Conservation (phyloP, 2,797 vertebrate species). For the Coregonus ussuriensis region DNA sequence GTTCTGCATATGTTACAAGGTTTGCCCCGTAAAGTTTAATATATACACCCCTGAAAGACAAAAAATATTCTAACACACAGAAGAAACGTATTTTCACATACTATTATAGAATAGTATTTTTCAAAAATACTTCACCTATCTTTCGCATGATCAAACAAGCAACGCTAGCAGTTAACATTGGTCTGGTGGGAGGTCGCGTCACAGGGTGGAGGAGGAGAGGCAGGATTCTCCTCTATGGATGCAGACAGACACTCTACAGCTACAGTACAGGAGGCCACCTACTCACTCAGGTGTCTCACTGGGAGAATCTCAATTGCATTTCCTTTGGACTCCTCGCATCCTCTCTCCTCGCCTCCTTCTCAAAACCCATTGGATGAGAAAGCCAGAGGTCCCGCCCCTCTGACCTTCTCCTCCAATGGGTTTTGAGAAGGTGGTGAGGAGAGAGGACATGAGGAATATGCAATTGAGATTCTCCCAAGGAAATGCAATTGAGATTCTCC, state of each 20-base stretch:
- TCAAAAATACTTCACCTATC: slow-evolving; percentile 25
- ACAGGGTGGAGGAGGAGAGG: slow-evolving; percentile 33
- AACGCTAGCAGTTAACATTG: slow-evolving; percentile 28
- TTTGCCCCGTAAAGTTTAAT: slow-evolving; percentile 52
- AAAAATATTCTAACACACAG: slow-evolving; percentile 32
- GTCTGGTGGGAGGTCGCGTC: slow-evolving; percentile 11
- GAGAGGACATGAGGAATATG: too few relatives aligned
- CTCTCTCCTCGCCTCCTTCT: too few relatives aligned
- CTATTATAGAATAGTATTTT: slow-evolving; percentile 61
- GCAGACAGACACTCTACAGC: slow-evolving; percentile 21
- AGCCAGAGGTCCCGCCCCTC: too few relatives aligned
- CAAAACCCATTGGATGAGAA: too few relatives aligned
- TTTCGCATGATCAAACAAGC: slow-evolving; percentile 40
- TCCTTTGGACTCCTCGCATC: too few relatives aligned
- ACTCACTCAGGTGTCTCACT: slow-evolving; percentile 22
- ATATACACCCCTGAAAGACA: slow-evolving; percentile 48
- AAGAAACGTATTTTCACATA: slow-evolving; percentile 59
- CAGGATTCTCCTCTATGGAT: slow-evolving; percentile 29
- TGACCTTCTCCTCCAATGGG: too few relatives aligned
- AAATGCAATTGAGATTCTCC: too few relatives aligned
- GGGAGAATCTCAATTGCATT: too few relatives aligned
- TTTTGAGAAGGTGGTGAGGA: too few relatives aligned
- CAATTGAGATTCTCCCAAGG: too few relatives aligned
- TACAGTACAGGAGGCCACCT: background rate
- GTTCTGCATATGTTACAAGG: slow-evolving; percentile 63